A percentile compares a stretch with the other conserved stretches of the same genome.
Conservation (phyloP, 2,113 vertebrate species). For the Istiophorus platypterus region DNA sequence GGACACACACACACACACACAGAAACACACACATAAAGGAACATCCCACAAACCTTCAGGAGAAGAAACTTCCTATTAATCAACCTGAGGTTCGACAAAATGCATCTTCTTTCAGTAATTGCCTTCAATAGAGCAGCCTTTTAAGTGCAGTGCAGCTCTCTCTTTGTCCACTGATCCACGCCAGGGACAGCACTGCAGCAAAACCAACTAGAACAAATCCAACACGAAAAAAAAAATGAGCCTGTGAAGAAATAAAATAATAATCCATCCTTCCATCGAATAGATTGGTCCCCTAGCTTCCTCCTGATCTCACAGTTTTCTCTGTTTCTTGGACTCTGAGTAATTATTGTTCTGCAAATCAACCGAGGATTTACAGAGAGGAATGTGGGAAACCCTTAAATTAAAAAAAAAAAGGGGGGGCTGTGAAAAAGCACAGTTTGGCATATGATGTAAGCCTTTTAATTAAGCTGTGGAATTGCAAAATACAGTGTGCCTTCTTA, state of each 20-base stretch:
- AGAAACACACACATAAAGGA: conserved; percentile 25
- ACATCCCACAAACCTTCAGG: conserved; percentile 37
- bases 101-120: conserved; percentile 20
- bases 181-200: conserved; percentile 48
- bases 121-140: conserved; percentile 43
- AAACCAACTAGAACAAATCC: conserved; percentile 41
- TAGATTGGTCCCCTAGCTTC: conserved; percentile 28
- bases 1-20: not conserved
- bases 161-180: conserved; percentile 44
- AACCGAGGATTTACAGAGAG: conserved; percentile 20
- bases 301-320: conserved; percentile 33
- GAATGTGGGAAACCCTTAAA: conserved; percentile 28
- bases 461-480: not conserved
- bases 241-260: conserved; percentile 36
- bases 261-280: conserved; percentile 26
- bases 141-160: conserved; percentile 30
- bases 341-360: conserved; percentile 28
- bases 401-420: not conserved
- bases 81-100: conserved; percentile 29
- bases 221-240: conserved; percentile 20
- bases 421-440: not conserved
- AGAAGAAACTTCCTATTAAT: conserved; percentile 46
- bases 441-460: not conserved
- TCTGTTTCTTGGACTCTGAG: conserved; percentile 37
- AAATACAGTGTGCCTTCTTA: not conserved